Base-by-base conservation (phyloP, 2,797 vertebrate genomes). In the Coranthus polyacanthus region DNA sequence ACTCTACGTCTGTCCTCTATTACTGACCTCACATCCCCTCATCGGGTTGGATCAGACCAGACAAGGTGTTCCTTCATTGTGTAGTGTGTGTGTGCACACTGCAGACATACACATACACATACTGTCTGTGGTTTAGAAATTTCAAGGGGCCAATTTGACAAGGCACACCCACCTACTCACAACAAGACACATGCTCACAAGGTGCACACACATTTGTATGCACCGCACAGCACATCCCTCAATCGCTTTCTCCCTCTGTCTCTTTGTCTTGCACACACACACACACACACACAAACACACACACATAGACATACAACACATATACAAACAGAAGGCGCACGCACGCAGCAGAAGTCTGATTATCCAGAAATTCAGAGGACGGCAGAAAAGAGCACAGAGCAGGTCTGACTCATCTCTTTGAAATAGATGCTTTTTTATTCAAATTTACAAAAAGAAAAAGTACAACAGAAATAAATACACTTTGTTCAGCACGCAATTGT, bases 361-460 rank as follows among this genome's bases (percentile, higher is more conserved):
- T 79, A 82, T 73, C 52, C 75, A 43, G 50, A 72, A 51, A 71
- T 64, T 75, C 53, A 1, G 32, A 55, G 78, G 72, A 53, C 47
- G 16, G 69, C 18, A 42, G 24, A 39, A 86, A 86, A 61, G 56
- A 74, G 64, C 72, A 81, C 53, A 77, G 57, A 63, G 65, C 45
- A 74, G 47, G 56, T 54, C 58, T 62, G 80, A 90, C 62, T 82
- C 85, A 71, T 82, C 66, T 78, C 76, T 89, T 92, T 85, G 81
- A 93, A 92, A 92, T 83, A 87, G 61, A 88, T 85, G 49, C 57
- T 91, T 91, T 93, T 90, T 90, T 90, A 92, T 93, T 92, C 77
- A 90, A 92, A 90, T 91, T 90, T 93, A 92, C 90, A 92, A 93
- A 93, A 92, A 86, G 56, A 88, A 92, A 89, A 88, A 83, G 85